Percentiles rank a stretch among this genome's conserved stretches.
Conservation (phyloP, 2,888 invertebrate genomes). For the Diarsia brunnea region DNA sequence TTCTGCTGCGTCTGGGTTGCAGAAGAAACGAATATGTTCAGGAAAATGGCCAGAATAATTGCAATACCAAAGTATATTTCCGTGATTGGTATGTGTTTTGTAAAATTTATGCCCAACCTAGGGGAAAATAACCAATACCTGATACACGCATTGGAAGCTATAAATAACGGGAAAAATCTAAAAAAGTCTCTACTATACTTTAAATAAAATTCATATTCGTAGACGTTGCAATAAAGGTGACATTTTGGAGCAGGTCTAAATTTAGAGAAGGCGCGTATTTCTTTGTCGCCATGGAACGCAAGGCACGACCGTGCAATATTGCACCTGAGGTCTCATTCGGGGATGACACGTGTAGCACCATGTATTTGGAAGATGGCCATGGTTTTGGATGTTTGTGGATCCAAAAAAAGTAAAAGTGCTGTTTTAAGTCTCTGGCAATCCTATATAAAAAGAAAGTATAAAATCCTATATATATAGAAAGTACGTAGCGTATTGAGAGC, state of each 20-base stretch:
- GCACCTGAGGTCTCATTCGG: conserved; percentile 77
- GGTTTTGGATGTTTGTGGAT: conserved; percentile 14
- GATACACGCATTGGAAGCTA: conserved; percentile 29
- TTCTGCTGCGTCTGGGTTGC: background rate
- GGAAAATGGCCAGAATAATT: conserved; percentile 9
- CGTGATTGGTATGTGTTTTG: background rate
- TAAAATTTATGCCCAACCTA: conserved; percentile 42
- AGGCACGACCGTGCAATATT: conserved; percentile 75
- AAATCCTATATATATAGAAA: too few relatives aligned
- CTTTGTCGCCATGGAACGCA: conserved; percentile 64
- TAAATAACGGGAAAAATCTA: conserved; percentile 49
- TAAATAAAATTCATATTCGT: conserved; percentile 49
- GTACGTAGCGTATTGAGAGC: too few relatives aligned
- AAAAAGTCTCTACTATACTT: conserved; percentile 30
- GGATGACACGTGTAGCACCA: conserved; percentile 46
- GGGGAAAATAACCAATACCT: conserved; percentile 40
- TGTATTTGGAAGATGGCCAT: conserved; percentile 28
- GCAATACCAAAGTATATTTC: conserved; percentile 7
- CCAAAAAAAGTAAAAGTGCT: background rate
- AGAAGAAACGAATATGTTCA: background rate
- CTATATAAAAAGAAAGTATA: too few relatives aligned
- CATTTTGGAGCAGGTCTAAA: conserved; percentile 44
- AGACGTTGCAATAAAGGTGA: conserved; percentile 51
- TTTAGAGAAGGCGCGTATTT: conserved; percentile 60
- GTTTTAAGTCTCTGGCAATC: background rate